A percentile compares a stretch with the other conserved stretches of the same genome.
Evolutionary conservation across 2,888 invertebrate genomes (phyloP).

Genomic region (Drosophila histrio): DNA sequence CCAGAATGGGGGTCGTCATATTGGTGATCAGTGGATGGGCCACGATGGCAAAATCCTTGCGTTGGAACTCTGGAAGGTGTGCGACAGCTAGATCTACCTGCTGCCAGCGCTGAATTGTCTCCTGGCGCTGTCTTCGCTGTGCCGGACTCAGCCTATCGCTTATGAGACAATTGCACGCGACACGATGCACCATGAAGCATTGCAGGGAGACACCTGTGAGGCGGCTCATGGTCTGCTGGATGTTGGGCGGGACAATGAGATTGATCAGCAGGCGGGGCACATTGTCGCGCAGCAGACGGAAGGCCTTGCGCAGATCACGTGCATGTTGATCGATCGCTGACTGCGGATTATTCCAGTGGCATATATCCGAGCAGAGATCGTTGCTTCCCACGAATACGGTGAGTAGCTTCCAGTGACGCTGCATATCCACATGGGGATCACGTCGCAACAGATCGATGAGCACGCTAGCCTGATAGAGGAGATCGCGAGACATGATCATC

Average conservation of each 20-base stretch:
- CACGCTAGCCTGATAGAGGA: constrained; percentile 72
- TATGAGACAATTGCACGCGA: constrained; percentile 77
- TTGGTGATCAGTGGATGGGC: constrained; percentile 84
- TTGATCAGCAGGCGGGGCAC: constrained; percentile 84
- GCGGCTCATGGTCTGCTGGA: constrained; percentile 46
- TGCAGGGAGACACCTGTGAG: constrained; percentile 57
- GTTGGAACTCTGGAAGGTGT: constrained; percentile 78
- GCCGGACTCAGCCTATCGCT: constrained; percentile 50
- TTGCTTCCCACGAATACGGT: constrained; percentile 87
- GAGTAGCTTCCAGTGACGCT: constrained; percentile 87
- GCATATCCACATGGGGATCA: constrained; percentile 84
- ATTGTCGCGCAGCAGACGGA: constrained; percentile 85
- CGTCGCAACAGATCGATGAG: constrained; percentile 72
- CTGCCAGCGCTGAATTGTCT: constrained; percentile 84
- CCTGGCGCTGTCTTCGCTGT: constrained; percentile 29
- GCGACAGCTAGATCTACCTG: constrained; percentile 85
- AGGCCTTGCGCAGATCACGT: constrained; percentile 84
- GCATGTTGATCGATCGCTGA: constrained; percentile 84
- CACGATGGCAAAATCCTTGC: constrained; percentile 86
- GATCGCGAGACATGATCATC: constrained; percentile 78
- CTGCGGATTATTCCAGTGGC: constrained; percentile 84
- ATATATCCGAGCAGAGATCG: constrained; percentile 86
- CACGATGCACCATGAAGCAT: constrained; percentile 67
- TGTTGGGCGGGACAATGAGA: constrained; percentile 72
- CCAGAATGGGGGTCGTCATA: constrained; percentile 76